Evolutionary conservation across 1,140 invertebrate species (phyloP), one percentile per base, ranked within the genome.

Genomic region (Heliconius congener): DNA sequence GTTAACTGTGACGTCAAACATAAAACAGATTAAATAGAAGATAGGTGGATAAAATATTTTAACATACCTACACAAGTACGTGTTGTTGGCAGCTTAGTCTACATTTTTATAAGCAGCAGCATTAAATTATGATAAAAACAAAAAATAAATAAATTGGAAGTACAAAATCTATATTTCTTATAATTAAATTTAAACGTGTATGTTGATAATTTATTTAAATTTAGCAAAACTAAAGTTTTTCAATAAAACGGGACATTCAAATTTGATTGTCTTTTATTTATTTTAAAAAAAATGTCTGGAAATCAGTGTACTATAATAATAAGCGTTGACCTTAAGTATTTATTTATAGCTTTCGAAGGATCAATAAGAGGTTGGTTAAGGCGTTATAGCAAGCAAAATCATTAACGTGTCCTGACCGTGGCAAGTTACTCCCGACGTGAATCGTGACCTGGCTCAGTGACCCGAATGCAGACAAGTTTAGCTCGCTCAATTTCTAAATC

Each of bases 381-480:
- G 13, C 34, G 52, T 79, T 55, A 73, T 37, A 50, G 30, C 42
- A 66, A 73, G 70, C 30, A 73, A 73, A 76, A 73, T 76, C 70
- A 71, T 74, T 71, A 76, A 52, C 73, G 74, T 80, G 71, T 81
- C 79, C 78, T 84, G 84, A 82, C 83, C 83, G 80, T 84, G 79
- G 77, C 79, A 16, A 66, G 60, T 23, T 9, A 23, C 60, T 27
- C 60, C 60, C 60, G 60, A 30, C 27, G 82, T 50, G 77, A 76
- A 71, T 75, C 81, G 81, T 81, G 84, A 82, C 86, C 85, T 87
- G 84, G 83, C 87, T 89, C 78, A 86, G 83, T 91, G 87, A 90
- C 91, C 90, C 82, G 85, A 87, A 85, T 93, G 80, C 72, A 71
- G 78, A 80, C 66, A 74, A 74, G 60, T 27, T 66, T 66, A n/a